These are phyloP conservation scores for Hedychridium roseum DNA, from an alignment of 2,888 invertebrate genomes.

Conservation along the genomic window DNA sequence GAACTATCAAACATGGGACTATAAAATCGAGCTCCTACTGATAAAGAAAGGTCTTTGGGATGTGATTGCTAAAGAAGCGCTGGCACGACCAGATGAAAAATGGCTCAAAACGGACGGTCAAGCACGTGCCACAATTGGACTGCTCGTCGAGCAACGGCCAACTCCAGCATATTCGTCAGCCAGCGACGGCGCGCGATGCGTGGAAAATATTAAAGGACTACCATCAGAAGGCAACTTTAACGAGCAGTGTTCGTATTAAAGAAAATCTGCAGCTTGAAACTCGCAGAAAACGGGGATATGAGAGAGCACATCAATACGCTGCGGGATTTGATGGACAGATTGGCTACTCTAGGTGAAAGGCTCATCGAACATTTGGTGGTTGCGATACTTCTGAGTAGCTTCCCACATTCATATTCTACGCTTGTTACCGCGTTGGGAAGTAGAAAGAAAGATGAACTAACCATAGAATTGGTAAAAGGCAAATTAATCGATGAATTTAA, in stretches of 20 bases:
- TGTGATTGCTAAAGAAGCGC: no score
- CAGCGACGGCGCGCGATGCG: slow-evolving; percentile 1
- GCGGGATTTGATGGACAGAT: background rate
- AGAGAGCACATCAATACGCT: background rate
- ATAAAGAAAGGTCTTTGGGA: no score
- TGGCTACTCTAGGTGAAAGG: background rate
- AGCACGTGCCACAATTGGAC: slow-evolving; percentile 4
- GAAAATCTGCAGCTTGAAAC: background rate
- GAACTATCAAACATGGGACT: background rate
- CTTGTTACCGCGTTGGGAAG: slow-evolving; percentile 9
- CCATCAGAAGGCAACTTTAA: background rate
- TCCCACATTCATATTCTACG: slow-evolving; percentile 9
- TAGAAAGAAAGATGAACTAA: slow-evolving; percentile 10
- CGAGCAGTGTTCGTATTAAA: background rate
- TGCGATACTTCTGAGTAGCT: slow-evolving; percentile 10
- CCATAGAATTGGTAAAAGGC: background rate
- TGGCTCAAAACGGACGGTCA: no score
- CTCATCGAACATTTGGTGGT: slow-evolving; percentile 3
- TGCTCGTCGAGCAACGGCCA: slow-evolving; percentile 6
- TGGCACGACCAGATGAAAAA: slow-evolving; percentile 1
- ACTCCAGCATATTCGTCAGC: slow-evolving; percentile 4
- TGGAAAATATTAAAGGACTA: background rate
- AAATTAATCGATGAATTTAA: slow-evolving; percentile 1
- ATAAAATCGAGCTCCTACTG: background rate
- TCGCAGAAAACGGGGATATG: slow-evolving; percentile 1